Evolutionary conservation across 2,888 invertebrate genomes (phyloP).

Genomic region (Drosophila pseudotakahashii): DNA sequence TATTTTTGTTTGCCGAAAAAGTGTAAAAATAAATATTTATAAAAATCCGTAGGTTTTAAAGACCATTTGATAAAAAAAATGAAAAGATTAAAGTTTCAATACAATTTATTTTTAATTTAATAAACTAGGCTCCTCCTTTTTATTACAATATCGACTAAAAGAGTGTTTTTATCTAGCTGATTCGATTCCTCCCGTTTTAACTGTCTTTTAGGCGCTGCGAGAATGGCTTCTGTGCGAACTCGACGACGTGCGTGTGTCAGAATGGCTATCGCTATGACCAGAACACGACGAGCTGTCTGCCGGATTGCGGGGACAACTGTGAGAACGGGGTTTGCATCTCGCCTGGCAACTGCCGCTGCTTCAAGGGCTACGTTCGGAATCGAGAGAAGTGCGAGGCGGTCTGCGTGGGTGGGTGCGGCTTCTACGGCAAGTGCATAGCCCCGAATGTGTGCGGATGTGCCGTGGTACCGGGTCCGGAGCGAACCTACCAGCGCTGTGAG

Average conservation of each 20-base stretch:
- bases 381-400: conserved; percentile 74
- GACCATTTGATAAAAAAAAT: no score
- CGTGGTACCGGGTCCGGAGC: conserved; percentile 56
- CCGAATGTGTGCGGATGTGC: conserved; percentile 83
- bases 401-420: conserved; percentile 79
- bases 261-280: conserved; percentile 82
- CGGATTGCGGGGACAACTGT: conserved; percentile 80
- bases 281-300: conserved; percentile 79
- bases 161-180: neutral
- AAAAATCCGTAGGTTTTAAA: no score
- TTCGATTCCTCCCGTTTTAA: neutral
- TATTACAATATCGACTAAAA: neutral
- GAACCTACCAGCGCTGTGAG: conserved; percentile 60
- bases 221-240: conserved; percentile 84
- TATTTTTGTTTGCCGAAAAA: no score
- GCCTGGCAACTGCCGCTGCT: conserved; percentile 83
- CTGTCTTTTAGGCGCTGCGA: conserved; percentile 73
- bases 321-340: conserved; percentile 83
- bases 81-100: no score
- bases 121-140: no score
- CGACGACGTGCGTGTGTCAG: conserved; percentile 85
- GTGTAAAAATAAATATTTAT: no score
- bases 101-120: no score
- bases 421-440: conserved; percentile 81
- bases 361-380: conserved; percentile 80